A percentile compares a stretch with the other conserved stretches of the same genome.
These are phyloP conservation scores for Dendronephthya gigantea DNA, from an alignment of 64 coral and sea anemone species.

Conservation along the genomic window DNA sequence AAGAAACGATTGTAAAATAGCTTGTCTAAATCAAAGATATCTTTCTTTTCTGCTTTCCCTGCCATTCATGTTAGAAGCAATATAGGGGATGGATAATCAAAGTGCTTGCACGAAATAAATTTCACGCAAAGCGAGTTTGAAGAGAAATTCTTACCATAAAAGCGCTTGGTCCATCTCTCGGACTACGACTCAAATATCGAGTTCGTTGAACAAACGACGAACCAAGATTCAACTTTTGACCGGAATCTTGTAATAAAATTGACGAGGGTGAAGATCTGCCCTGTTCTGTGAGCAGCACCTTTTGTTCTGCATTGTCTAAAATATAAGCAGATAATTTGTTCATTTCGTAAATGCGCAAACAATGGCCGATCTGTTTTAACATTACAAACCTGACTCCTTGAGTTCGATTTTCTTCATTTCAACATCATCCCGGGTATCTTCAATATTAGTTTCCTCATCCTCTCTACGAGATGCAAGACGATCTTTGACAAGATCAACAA, in stretches of 20 bases:
- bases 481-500: constrained; percentile 43
- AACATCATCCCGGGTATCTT: neutral
- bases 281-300: neutral
- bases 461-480: neutral
- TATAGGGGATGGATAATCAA: too few relatives aligned
- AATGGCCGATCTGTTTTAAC: too few relatives aligned
- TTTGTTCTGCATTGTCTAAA: neutral
- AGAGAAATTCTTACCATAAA: neutral
- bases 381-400: neutral
- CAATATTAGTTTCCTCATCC: neutral
- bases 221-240: neutral
- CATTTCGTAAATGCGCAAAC: too few relatives aligned
- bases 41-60: too few relatives aligned
- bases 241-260: neutral
- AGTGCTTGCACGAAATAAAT: too few relatives aligned
- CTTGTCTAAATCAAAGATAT: too few relatives aligned
- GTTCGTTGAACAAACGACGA: constrained; percentile 4
- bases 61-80: too few relatives aligned
- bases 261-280: neutral
- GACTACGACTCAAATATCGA: constrained; percentile 1
- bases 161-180: neutral
- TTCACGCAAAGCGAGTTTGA: too few relatives aligned
- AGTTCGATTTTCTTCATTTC: neutral
- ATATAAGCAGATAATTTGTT: neutral
- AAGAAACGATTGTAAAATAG: neutral